Conservation (phyloP, 1,140 invertebrate genomes). For the Anastrepha ludens region DNA sequence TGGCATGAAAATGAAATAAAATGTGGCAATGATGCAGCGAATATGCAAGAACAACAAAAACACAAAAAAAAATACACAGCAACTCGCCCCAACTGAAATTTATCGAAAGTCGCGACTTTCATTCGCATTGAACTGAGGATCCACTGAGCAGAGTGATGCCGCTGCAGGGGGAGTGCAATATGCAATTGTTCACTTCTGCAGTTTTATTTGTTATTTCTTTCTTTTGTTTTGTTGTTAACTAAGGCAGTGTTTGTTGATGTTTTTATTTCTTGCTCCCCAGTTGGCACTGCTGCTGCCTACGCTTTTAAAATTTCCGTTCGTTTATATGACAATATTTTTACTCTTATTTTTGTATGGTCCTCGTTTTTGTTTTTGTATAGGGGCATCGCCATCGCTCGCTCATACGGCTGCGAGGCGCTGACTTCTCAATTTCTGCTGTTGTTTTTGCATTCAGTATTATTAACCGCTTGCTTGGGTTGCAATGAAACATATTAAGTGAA, state of each 20-base stretch:
- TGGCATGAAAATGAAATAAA: conserved; percentile 20
- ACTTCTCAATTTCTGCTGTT: conserved; percentile 28
- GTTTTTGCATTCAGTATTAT: neutral
- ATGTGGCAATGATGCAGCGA: conserved; percentile 10
- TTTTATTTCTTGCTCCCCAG: neutral
- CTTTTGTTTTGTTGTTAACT: neutral
- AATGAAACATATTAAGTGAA: neutral
- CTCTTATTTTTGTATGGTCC: neutral
- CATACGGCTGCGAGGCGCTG: neutral
- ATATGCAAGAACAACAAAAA: neutral
- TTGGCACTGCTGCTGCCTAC: neutral
- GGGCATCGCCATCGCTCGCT: conserved; percentile 17
- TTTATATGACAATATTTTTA: neutral
- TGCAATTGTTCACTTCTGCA: neutral
- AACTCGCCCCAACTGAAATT: neutral
- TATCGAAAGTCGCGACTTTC: neutral
- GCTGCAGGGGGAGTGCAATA: neutral
- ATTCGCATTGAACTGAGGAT: neutral
- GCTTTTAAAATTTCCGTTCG: neutral
- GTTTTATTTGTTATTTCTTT: conserved; percentile 10
- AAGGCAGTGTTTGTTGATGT: neutral
- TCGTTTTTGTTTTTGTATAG: neutral
- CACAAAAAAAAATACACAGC: neutral
- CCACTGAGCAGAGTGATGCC: neutral
- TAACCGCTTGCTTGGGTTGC: conserved; percentile 9